Percentiles rank a stretch among this genome's conserved stretches.
phyloP scores from a whole-genome alignment of 2,888 invertebrate species.

The Nomada goodeniana region DNA sequence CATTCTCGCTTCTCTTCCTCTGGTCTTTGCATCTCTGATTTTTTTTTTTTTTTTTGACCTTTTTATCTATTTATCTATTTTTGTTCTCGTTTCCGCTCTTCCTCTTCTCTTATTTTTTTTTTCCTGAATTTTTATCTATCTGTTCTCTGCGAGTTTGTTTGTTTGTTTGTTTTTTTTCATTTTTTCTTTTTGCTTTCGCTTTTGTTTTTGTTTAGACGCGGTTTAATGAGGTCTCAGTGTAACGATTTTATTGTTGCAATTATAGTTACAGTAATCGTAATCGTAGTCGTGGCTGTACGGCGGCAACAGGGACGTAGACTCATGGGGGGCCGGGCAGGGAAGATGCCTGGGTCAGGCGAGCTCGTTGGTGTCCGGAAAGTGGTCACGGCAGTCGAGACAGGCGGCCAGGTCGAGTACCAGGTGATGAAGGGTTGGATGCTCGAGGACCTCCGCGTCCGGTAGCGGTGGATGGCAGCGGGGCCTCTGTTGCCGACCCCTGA shows the following conservation, averaged over 20 bases:
- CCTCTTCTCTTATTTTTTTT: constrained; percentile 28
- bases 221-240: constrained; percentile 83
- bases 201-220: constrained; percentile 63
- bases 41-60: too few relatives aligned
- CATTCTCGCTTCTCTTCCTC: not conserved
- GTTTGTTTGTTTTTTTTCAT: not conserved
- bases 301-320: constrained; percentile 77
- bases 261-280: constrained; percentile 83
- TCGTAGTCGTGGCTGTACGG: constrained; percentile 82
- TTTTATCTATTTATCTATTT: too few relatives aligned
- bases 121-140: not conserved
- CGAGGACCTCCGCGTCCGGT: constrained; percentile 94
- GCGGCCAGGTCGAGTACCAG: constrained; percentile 93
- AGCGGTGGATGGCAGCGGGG: constrained; percentile 94
- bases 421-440: constrained; percentile 92
- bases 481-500: constrained; percentile 93
- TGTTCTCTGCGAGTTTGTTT: not conserved
- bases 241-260: constrained; percentile 83
- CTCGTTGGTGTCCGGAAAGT: constrained; percentile 88
- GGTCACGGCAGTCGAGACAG: constrained; percentile 92
- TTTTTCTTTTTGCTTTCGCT: not conserved
- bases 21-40: too few relatives aligned
- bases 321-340: constrained; percentile 82
- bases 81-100: not conserved
- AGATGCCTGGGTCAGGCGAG: constrained; percentile 87